These are phyloP conservation scores for Polyommatus icarus DNA, from an alignment of 2,888 invertebrate genomes.

Conservation along the genomic window DNA sequence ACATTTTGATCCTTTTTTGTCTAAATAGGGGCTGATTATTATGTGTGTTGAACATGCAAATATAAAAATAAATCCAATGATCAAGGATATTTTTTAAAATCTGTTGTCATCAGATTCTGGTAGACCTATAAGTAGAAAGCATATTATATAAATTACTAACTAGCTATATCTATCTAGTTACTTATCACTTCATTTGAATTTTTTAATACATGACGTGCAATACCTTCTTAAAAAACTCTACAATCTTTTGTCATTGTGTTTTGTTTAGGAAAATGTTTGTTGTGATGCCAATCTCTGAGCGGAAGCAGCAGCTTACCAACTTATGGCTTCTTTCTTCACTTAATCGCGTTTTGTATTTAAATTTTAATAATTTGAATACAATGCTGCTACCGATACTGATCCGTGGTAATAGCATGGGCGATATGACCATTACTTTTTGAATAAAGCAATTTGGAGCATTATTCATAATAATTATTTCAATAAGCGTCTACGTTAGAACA, in stretches of 20 bases:
- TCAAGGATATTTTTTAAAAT: too few relatives aligned
- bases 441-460: constrained; percentile 26
- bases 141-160: too few relatives aligned
- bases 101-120: too few relatives aligned
- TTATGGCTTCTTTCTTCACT: constrained; percentile 67
- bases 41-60: too few relatives aligned
- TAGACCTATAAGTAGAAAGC: neutral
- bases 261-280: constrained; percentile 9
- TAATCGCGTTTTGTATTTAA: constrained; percentile 80
- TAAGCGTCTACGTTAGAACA: neutral
- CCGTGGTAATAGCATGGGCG: constrained; percentile 67
- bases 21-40: too few relatives aligned
- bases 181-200: neutral
- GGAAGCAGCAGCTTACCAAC: constrained; percentile 69
- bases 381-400: constrained; percentile 73
- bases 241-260: neutral
- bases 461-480: neutral
- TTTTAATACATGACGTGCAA: neutral
- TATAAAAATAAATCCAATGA: too few relatives aligned
- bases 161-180: neutral
- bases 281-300: constrained; percentile 63
- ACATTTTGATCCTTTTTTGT: too few relatives aligned
- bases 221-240: neutral
- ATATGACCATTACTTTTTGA: constrained; percentile 42
- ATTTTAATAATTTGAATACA: constrained; percentile 77